Evolutionary conservation across 1,140 invertebrate genomes (phyloP).

Genomic region (Chrysoperla carnea): DNA sequence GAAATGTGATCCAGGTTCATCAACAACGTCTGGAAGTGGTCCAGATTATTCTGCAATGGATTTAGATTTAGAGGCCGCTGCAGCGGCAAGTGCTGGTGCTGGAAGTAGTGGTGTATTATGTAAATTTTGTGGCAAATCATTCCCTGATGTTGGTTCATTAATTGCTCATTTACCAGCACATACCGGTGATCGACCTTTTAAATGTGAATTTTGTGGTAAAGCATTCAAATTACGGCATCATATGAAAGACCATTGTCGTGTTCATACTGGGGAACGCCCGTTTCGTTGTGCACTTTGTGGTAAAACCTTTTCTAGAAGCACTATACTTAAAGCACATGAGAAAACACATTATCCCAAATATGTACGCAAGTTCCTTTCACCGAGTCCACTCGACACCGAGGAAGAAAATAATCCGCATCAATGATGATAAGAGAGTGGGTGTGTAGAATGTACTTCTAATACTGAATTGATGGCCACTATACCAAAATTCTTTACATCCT

Average conservation of each 20-base stretch:
- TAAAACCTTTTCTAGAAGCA: constrained; percentile 76
- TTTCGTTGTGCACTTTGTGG: constrained; percentile 76
- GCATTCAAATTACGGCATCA: constrained; percentile 78
- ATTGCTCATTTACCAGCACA: constrained; percentile 74
- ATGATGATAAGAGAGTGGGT: constrained; percentile 8
- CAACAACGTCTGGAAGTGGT: constrained; percentile 14
- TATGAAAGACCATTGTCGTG: constrained; percentile 85
- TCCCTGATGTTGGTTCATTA: constrained; percentile 69
- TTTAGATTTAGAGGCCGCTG: constrained; percentile 28
- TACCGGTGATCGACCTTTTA: constrained; percentile 74
- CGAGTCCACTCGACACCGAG: constrained; percentile 62
- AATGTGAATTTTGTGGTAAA: constrained; percentile 81
- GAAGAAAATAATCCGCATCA: constrained; percentile 50
- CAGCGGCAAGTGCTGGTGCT: constrained; percentile 27
- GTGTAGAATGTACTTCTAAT: too few relatives aligned
- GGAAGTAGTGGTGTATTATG: constrained; percentile 60
- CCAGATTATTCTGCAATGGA: constrained; percentile 29
- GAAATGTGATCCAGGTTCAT: constrained; percentile 18
- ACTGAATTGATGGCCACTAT: too few relatives aligned
- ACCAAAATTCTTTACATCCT: too few relatives aligned
- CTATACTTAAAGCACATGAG: constrained; percentile 78
- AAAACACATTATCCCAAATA: constrained; percentile 84
- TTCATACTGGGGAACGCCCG: constrained; percentile 77
- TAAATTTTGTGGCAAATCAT: constrained; percentile 80
- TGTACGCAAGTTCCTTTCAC: constrained; percentile 68